phyloP scores from a whole-genome alignment of 2,113 vertebrate genomes.

The Psammodynastes pulverulentus region DNA sequence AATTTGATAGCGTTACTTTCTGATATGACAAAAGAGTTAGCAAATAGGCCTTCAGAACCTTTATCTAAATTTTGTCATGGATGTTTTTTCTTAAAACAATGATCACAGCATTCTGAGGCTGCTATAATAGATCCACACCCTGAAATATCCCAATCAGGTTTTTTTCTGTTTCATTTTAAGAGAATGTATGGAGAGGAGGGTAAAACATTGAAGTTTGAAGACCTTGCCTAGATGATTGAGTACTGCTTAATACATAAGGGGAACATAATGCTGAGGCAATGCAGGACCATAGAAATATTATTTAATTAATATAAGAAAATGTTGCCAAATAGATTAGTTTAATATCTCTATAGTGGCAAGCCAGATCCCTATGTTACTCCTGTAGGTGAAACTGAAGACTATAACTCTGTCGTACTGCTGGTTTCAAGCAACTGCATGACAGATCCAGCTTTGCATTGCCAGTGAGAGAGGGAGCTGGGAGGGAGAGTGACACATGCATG shows the following conservation, averaged over 20 bases:
- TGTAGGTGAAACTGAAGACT: background rate
- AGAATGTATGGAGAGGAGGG: background rate
- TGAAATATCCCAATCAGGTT: background rate
- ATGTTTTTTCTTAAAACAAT: background rate
- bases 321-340: background rate
- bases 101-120: background rate
- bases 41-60: accelerated
- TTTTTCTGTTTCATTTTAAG: too few relatives aligned
- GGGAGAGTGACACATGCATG: background rate
- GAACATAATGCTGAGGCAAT: background rate
- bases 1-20: background rate
- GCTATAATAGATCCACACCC: background rate
- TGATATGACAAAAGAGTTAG: background rate
- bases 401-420: background rate
- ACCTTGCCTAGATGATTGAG: background rate
- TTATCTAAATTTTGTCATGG: background rate
- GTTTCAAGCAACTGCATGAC: background rate
- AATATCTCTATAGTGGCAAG: background rate
- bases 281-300: too few relatives aligned
- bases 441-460: background rate
- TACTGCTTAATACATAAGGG: background rate
- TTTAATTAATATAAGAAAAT: background rate
- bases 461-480: background rate
- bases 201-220: background rate
- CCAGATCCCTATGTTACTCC: background rate